Percentiles rank a stretch among this genome's conserved stretches.
phyloP scores from a whole-genome alignment of 2,797 vertebrate genomes.

The Poecilia gillii region DNA sequence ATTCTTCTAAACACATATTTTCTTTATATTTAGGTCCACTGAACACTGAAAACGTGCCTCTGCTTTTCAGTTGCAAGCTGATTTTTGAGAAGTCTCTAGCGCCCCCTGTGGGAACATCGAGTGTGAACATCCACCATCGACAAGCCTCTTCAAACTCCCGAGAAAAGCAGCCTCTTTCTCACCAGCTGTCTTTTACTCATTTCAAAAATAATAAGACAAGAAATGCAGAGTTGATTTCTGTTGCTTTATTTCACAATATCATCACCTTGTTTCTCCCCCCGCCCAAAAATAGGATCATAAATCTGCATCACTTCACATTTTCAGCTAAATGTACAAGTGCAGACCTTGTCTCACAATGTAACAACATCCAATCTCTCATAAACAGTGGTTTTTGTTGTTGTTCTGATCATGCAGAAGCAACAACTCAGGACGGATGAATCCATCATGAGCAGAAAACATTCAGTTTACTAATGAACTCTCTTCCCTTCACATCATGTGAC shows the following conservation, averaged over 20 bases:
- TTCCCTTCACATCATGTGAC: constrained; percentile 60
- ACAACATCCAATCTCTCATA: neutral
- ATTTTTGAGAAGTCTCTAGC: constrained; percentile 33
- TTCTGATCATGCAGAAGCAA: neutral
- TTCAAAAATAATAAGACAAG: neutral
- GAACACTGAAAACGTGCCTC: neutral
- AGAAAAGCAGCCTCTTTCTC: neutral
- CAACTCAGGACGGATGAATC: neutral
- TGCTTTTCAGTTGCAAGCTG: neutral
- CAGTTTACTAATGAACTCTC: neutral
- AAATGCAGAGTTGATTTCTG: neutral
- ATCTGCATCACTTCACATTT: neutral
- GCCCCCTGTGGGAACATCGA: constrained; percentile 67
- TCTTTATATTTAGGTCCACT: neutral
- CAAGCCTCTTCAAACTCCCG: neutral
- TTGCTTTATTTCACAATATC: constrained; percentile 2
- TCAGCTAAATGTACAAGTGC: neutral
- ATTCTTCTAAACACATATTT: neutral
- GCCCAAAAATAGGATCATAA: constrained; percentile 44
- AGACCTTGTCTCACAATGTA: neutral
- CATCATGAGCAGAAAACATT: neutral
- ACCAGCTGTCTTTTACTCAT: neutral
- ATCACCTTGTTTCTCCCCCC: constrained; percentile 30
- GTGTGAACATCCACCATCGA: neutral
- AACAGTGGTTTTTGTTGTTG: neutral